Conservation (phyloP, 1,140 invertebrate species). For the Pentalonia nigronervosa region DNA sequence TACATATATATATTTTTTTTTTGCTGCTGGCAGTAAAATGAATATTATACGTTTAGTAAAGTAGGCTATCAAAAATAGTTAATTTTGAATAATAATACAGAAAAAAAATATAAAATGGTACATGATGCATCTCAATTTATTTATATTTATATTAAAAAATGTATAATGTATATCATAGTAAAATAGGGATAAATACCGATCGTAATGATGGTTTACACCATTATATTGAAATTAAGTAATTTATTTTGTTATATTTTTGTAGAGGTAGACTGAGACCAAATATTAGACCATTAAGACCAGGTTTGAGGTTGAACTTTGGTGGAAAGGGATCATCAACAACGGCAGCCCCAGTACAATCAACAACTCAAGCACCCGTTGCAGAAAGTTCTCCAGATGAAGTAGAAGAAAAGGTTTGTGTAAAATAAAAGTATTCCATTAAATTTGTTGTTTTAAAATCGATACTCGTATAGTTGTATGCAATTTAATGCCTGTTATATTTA, state of each 20-base stretch:
- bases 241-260: background rate
- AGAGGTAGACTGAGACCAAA: slow-evolving; percentile 45
- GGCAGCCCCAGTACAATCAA: background rate
- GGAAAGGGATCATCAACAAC: slow-evolving; percentile 23
- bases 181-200: too few species aligned
- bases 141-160: background rate
- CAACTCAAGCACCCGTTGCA: slow-evolving; percentile 4
- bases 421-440: background rate
- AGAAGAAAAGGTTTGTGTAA: slow-evolving; percentile 36
- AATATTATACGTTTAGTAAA: background rate
- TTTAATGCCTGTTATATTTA: background rate
- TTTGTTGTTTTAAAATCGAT: too few species aligned
- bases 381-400: slow-evolving; percentile 28
- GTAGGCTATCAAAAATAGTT: background rate
- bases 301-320: slow-evolving; percentile 36
- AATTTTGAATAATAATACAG: background rate
- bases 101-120: background rate
- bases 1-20: too few species aligned
- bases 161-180: background rate
- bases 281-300: slow-evolving; percentile 51
- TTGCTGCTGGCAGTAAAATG: too few species aligned
- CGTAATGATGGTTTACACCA: background rate
- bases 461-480: background rate
- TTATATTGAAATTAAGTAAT: background rate
- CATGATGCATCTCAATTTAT: background rate